Evolutionary conservation across 2,888 invertebrate species (phyloP).

Genomic region (Scaptomyza cyrtandrae): DNA sequence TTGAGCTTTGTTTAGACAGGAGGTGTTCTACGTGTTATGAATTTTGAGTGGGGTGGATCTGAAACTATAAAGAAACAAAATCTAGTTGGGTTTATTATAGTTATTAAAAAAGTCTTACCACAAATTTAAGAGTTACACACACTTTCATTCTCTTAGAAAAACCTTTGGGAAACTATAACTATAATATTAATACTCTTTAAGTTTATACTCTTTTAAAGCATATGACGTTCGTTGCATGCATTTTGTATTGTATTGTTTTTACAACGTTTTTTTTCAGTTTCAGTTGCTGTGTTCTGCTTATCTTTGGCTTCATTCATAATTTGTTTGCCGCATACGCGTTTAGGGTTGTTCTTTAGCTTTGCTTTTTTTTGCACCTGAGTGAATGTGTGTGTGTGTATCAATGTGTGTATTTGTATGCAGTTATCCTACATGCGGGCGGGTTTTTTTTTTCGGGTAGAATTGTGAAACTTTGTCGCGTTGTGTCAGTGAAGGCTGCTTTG

Average conservation of each 20-base stretch:
- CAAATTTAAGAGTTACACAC: too few species aligned
- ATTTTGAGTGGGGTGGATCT: neutral
- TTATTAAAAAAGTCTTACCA: too few species aligned
- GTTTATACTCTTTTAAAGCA: slow-evolving; percentile 13
- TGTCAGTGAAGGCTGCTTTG: slow-evolving; percentile 55
- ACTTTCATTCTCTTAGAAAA: neutral
- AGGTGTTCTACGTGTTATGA: neutral
- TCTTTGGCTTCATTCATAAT: slow-evolving; percentile 78
- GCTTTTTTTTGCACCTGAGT: slow-evolving; percentile 32
- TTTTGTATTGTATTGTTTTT: slow-evolving; percentile 24
- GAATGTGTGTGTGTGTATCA: slow-evolving; percentile 8
- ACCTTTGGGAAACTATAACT: neutral
- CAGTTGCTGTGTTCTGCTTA: slow-evolving; percentile 42
- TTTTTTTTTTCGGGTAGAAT: slow-evolving; percentile 15
- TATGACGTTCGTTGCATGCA: slow-evolving; percentile 20
- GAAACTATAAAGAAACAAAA: neutral
- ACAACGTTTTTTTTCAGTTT: slow-evolving; percentile 5
- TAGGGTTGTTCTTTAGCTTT: slow-evolving; percentile 49
- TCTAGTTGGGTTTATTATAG: neutral
- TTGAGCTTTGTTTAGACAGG: slow-evolving; percentile 1
- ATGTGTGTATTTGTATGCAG: slow-evolving; percentile 35
- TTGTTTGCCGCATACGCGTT: slow-evolving; percentile 50
- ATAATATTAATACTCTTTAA: neutral
- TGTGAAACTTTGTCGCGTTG: slow-evolving; percentile 68
- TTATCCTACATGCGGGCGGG: slow-evolving; percentile 54